Evolutionary conservation across 2,113 vertebrate species (phyloP).

Genomic region (Anoplopoma fimbria): DNA sequence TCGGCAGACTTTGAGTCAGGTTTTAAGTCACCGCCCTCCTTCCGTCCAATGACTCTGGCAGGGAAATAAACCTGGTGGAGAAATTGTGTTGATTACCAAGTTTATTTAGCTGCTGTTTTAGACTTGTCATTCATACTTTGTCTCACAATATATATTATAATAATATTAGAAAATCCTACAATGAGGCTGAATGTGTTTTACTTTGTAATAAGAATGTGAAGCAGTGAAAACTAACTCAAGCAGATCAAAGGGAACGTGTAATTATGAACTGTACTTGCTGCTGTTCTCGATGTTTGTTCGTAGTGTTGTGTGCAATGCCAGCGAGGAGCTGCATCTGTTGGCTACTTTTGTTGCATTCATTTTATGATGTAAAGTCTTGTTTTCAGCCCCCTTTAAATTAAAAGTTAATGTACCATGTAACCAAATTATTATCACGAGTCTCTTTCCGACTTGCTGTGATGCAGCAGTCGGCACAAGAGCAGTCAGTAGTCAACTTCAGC

Average conservation of each 20-base stretch:
- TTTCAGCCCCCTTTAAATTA: conserved; percentile 50
- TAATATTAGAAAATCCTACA: conserved; percentile 14
- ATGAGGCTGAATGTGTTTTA: conserved; percentile 33
- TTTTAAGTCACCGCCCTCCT: conserved; percentile 11
- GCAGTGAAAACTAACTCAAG: conserved; percentile 24
- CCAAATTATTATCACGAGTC: conserved; percentile 28
- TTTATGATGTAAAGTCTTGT: conserved; percentile 49
- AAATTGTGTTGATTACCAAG: conserved; percentile 26
- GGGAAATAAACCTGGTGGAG: conserved; percentile 19
- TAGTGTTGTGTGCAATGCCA: conserved; percentile 31
- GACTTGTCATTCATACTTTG: conserved; percentile 16
- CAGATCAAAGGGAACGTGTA: conserved; percentile 56
- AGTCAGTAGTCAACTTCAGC: background rate
- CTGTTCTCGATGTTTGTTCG: conserved; percentile 57
- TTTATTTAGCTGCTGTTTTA: conserved; percentile 25
- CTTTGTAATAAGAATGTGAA: conserved; percentile 62
- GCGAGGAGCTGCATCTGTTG: conserved; percentile 27
- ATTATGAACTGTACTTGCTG: conserved; percentile 53
- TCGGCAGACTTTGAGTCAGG: conserved; percentile 14
- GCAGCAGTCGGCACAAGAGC: background rate
- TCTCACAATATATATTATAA: conserved; percentile 18
- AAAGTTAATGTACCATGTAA: conserved; percentile 61
- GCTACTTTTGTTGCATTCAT: conserved; percentile 47
- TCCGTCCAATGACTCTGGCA: conserved; percentile 6
- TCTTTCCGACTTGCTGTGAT: conserved; percentile 16